phyloP scores from a whole-genome alignment of 2,113 vertebrate genomes.

The Axis porcinus region DNA sequence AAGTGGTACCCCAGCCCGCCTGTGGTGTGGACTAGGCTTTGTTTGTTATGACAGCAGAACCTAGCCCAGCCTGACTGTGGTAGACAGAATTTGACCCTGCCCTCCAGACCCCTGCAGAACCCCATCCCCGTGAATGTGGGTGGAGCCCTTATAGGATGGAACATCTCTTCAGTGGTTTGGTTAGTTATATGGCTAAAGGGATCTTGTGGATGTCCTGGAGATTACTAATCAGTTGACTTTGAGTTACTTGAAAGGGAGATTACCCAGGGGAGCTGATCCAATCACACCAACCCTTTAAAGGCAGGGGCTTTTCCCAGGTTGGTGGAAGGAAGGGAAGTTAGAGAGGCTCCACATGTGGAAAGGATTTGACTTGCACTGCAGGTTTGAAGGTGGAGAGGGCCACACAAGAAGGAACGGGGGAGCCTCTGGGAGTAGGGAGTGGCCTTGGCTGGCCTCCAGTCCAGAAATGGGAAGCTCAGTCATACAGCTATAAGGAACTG shows the following conservation, averaged over 20 bases:
- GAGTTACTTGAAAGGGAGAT: neutral
- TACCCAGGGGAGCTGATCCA: neutral
- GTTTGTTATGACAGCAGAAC: neutral
- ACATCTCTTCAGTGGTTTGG: neutral
- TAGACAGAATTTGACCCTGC: accelerated
- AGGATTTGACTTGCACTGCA: neutral
- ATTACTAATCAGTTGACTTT: neutral
- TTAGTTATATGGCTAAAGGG: neutral
- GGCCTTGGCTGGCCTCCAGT: neutral
- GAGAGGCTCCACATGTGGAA: neutral
- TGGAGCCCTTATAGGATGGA: too few relatives aligned
- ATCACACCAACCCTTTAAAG: neutral
- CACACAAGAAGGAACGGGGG: accelerated
- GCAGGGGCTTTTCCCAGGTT: neutral
- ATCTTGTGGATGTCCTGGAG: neutral
- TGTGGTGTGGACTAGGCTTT: neutral
- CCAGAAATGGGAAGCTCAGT: neutral
- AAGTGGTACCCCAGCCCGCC: too few relatives aligned
- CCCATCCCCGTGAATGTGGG: neutral
- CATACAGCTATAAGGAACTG: accelerated
- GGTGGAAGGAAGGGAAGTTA: neutral
- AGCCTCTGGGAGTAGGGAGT: too few relatives aligned
- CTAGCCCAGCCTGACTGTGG: neutral
- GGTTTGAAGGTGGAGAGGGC: neutral
- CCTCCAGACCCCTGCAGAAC: neutral